These are phyloP conservation scores for Sinosuthora webbiana DNA, from an alignment of 2,113 vertebrate species.

Conservation along the genomic window DNA sequence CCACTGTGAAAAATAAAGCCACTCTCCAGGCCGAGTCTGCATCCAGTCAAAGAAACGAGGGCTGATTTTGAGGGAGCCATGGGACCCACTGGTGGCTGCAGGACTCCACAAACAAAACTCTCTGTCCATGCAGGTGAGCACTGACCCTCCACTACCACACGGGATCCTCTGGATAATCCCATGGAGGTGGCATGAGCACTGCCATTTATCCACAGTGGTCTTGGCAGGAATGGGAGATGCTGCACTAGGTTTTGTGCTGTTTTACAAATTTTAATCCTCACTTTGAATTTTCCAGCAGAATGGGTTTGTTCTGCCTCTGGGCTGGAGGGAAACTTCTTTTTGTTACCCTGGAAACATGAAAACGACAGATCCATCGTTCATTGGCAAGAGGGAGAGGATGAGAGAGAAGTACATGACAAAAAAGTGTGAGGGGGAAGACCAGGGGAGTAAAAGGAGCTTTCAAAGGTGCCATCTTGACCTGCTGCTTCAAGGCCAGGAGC, in stretches of 20 bases:
- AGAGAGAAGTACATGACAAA: background rate
- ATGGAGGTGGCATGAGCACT: background rate
- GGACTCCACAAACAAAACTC: background rate
- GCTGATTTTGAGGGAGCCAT: background rate
- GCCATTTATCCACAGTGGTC: fast-evolving
- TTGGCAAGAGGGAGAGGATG: background rate
- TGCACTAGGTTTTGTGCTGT: conserved; percentile 8
- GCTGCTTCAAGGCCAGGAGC: background rate
- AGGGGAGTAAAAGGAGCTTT: background rate
- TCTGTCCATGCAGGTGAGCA: background rate
- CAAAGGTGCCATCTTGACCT: background rate
- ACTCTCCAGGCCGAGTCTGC: background rate
- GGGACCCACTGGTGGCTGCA: fast-evolving
- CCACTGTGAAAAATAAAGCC: background rate
- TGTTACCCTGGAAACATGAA: conserved; percentile 54
- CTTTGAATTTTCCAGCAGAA: conserved; percentile 57
- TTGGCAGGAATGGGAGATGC: background rate
- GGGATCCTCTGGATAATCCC: background rate
- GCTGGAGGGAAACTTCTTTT: conserved; percentile 50
- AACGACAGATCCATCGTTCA: background rate
- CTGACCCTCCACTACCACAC: background rate
- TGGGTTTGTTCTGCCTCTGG: conserved; percentile 40
- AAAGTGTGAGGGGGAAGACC: background rate
- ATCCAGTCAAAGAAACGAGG: background rate
- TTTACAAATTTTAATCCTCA: conserved; percentile 39